Base-by-base conservation (phyloP, 35 echinoderm and acorn worm species). In the Stichopus chloronotus region DNA sequence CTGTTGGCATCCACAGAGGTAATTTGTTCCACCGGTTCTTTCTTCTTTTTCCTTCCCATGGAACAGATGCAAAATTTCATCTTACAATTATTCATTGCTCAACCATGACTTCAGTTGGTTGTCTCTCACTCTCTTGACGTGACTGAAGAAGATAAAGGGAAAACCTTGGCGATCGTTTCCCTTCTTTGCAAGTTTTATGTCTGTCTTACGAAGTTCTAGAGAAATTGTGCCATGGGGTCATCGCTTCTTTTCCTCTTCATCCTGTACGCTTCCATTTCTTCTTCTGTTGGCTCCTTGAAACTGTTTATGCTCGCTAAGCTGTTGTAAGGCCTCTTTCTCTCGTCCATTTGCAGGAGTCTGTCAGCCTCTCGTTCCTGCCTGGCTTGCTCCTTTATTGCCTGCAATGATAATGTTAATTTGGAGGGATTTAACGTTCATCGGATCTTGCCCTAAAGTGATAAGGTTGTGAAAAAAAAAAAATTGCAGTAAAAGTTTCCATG, bases 201-300 rank as follows among this genome's bases (percentile, higher is more conserved):
- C 69, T 74, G 6, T 7, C 22, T 74, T 74, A 5, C 4, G 69
- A 74, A 21, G 22, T 74, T 16, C 69, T 74, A 74, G 5, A 74
- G 74, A 59, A 99, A 99, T 53, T 93, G 58, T 14, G 97, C 93
- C 97, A 99, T 99, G n/a, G 97, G 97, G 71, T 99, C 97, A 59
- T 95, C 97, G 16, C 87, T 87, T 55, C 97, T 91, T 55, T 92
- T 92, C 84, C 92, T 94, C 83, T 96, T 96, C 91, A 99, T 93
- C 25, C 97, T 58, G 60, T 72, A 99, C 5, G 97, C 97, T 76
- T 99, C 97, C 97, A 99, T 99, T 61, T 96, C 97, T 79, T 98
- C 97, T 78, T 99, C 97, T 30, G 97, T 99, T 77, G 97, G 97
- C 94, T 99, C 92, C 72, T 84, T 93, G 69, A 76, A 92, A 21